Evolutionary conservation across 2,113 vertebrate species (phyloP).

Genomic region (Oryzias javanicus): DNA sequence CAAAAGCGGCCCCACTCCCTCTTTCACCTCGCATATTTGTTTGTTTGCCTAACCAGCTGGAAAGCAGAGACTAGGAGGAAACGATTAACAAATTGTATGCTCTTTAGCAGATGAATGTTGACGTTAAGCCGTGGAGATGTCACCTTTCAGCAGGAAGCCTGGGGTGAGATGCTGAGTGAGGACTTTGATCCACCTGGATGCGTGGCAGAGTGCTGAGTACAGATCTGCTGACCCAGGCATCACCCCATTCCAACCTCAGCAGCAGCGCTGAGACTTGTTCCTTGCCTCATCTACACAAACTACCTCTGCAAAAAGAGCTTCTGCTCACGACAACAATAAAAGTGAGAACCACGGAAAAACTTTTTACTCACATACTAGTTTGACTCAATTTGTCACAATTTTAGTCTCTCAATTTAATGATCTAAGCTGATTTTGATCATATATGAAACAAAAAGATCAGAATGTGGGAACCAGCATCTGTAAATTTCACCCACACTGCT

Average conservation of each 20-base stretch:
- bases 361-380: conserved; percentile 9
- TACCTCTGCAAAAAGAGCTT: conserved; percentile 19
- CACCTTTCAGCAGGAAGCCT: conserved; percentile 67
- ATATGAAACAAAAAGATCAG: conserved; percentile 5
- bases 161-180: conserved; percentile 59
- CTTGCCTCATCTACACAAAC: conserved; percentile 26
- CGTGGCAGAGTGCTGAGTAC: conserved; percentile 66
- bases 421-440: conserved; percentile 11
- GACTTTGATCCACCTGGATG: conserved; percentile 74
- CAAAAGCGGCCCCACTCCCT: conserved; percentile 16
- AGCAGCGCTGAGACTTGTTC: conserved; percentile 39
- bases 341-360: conserved; percentile 12
- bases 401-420: not conserved
- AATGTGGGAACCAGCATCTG: conserved; percentile 5
- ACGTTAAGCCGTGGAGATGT: conserved; percentile 66
- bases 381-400: not conserved
- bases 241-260: conserved; percentile 65
- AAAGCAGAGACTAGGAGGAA: conserved; percentile 54
- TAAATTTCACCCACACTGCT: conserved; percentile 41
- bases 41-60: conserved; percentile 64
- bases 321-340: conserved; percentile 25
- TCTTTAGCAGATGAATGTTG: conserved; percentile 72
- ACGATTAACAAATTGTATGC: conserved; percentile 72
- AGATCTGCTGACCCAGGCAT: conserved; percentile 70
- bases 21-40: conserved; percentile 50